These are phyloP conservation scores for Encarsia formosa DNA, from an alignment of 2,888 invertebrate species.

Conservation along the genomic window DNA sequence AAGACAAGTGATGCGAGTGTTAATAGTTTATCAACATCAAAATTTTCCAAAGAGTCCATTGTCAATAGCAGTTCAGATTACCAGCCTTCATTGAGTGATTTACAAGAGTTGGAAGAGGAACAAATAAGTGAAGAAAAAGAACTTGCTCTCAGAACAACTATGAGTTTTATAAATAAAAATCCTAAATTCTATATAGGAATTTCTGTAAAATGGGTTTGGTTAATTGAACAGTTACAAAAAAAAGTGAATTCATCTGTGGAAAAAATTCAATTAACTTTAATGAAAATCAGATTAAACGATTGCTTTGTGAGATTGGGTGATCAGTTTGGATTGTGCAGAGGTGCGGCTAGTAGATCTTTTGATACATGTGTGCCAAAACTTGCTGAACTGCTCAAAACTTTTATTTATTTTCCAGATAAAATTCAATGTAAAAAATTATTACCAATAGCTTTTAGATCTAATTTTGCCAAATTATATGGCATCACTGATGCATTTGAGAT, in stretches of 20 bases:
- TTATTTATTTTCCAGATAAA: background rate
- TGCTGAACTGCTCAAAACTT: conserved; percentile 13
- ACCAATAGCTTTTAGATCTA: conserved; percentile 4
- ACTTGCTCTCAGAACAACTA: background rate
- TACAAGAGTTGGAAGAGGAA: too few species aligned
- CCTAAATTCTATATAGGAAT: conserved; percentile 18
- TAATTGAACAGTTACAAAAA: conserved; percentile 6
- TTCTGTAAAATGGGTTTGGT: conserved; percentile 8
- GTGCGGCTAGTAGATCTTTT: conserved; percentile 16
- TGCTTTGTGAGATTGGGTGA: conserved; percentile 10
- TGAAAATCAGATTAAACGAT: conserved; percentile 21
- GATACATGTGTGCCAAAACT: conserved; percentile 6
- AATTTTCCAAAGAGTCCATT: too few species aligned
- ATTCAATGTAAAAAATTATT: background rate
- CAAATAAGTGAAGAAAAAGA: too few species aligned
- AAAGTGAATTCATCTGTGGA: background rate
- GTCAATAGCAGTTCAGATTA: too few species aligned
- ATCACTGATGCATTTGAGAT: conserved; percentile 7
- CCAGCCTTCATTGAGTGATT: too few species aligned
- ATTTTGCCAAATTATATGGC: background rate
- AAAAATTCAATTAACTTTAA: conserved; percentile 17
- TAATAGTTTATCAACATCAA: too few species aligned
- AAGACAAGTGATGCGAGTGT: too few species aligned
- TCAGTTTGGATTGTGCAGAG: conserved; percentile 8
- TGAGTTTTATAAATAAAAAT: conserved; percentile 11